These are phyloP conservation scores for Halictus rubicundus DNA, from an alignment of 1,140 invertebrate species.

Conservation along the genomic window DNA sequence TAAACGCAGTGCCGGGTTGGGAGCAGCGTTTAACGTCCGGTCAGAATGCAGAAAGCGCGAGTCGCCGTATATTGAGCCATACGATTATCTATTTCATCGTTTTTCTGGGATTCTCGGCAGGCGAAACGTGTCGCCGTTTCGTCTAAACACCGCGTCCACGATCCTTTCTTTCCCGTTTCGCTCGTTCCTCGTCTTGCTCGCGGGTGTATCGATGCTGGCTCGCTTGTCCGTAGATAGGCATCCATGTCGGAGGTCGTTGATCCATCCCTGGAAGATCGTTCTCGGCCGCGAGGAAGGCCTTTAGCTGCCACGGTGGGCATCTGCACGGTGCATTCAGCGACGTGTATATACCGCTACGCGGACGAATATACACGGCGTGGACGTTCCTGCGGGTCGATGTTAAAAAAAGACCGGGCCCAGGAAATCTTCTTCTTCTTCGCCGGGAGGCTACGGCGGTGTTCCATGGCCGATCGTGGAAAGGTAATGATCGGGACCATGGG, in stretches of 20 bases:
- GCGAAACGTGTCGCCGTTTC: constrained; percentile 36
- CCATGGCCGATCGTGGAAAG: neutral
- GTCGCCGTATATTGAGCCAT: constrained; percentile 14
- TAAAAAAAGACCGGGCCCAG: constrained; percentile 49
- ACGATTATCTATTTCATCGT: constrained; percentile 20
- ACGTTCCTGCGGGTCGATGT: constrained; percentile 49
- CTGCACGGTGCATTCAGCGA: constrained; percentile 61
- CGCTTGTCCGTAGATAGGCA: constrained; percentile 60
- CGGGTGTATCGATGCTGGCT: constrained; percentile 44
- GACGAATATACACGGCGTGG: constrained; percentile 54
- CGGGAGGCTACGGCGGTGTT: constrained; percentile 7
- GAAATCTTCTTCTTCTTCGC: constrained; percentile 53
- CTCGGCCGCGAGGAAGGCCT: constrained; percentile 57
- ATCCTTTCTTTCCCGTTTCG: neutral
- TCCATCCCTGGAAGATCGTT: constrained; percentile 70
- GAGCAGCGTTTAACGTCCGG: neutral
- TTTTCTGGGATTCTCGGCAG: neutral
- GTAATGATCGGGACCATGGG: constrained; percentile 4
- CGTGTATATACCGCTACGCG: constrained; percentile 62
- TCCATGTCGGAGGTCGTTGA: constrained; percentile 71
- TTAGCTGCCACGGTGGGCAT: constrained; percentile 60
- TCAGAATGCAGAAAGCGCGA: neutral
- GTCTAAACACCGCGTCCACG: constrained; percentile 21
- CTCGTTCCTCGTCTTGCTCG: neutral
- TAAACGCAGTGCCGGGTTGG: neutral